Conservation (phyloP, 2,113 vertebrate genomes). For the Pimephales promelas region DNA sequence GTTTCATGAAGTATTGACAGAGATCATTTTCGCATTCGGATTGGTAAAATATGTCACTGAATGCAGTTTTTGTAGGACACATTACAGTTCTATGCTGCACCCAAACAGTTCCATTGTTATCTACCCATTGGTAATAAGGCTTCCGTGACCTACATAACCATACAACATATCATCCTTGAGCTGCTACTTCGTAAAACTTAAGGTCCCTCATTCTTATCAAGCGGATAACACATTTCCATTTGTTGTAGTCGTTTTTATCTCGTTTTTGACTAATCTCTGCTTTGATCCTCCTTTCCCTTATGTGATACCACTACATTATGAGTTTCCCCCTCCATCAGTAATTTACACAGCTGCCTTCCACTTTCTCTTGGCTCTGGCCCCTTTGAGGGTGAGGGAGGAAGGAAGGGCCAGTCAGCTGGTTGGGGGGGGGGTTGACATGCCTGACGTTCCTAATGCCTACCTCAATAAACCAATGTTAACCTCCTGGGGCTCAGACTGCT, state of each 20-base stretch:
- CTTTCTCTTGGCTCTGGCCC: slow-evolving; percentile 65
- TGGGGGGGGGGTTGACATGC: slow-evolving; percentile 56
- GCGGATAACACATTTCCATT: slow-evolving; percentile 47
- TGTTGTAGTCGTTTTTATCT: slow-evolving; percentile 27
- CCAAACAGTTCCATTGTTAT: background rate
- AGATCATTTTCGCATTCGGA: background rate
- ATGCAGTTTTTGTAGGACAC: background rate
- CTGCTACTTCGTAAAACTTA: slow-evolving; percentile 12
- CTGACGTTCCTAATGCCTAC: slow-evolving; percentile 61
- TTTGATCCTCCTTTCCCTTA: slow-evolving; percentile 54
- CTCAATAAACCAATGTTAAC: slow-evolving; percentile 65
- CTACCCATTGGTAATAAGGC: background rate
- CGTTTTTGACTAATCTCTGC: slow-evolving; percentile 28
- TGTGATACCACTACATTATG: slow-evolving; percentile 36
- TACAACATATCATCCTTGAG: background rate
- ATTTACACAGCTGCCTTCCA: slow-evolving; percentile 71
- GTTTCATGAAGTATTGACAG: background rate
- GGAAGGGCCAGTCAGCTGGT: slow-evolving; percentile 51
- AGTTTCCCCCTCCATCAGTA: slow-evolving; percentile 44
- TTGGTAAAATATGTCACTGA: background rate
- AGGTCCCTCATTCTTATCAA: slow-evolving; percentile 34
- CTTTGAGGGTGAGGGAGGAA: slow-evolving; percentile 48
- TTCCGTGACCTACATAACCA: slow-evolving; percentile 22
- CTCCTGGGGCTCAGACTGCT: slow-evolving; percentile 48
- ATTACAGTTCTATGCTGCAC: background rate